These are phyloP conservation scores for Meiosimyza decipiens DNA, from an alignment of 2,888 invertebrate genomes.

Conservation along the genomic window DNA sequence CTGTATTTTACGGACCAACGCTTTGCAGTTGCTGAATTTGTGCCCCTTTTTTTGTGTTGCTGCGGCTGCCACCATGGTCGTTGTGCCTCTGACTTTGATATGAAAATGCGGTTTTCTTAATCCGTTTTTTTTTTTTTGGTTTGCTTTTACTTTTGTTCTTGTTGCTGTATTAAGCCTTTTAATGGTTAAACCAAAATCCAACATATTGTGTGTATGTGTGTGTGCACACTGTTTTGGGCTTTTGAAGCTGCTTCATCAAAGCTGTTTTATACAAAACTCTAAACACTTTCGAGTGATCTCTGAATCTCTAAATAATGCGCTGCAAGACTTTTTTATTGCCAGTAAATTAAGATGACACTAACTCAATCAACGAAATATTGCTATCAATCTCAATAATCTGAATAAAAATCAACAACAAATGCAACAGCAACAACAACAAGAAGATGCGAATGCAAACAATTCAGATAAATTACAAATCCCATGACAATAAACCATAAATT, in stretches of 20 bases:
- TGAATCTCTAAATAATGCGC: too few relatives aligned
- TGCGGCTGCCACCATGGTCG: conserved; percentile 17
- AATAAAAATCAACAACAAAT: background rate
- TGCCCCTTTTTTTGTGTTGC: conserved; percentile 10
- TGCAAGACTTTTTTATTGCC: background rate
- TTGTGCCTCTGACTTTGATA: conserved; percentile 33
- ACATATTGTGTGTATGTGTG: too few relatives aligned
- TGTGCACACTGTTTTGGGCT: too few relatives aligned
- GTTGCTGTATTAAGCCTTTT: background rate
- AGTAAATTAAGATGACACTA: background rate
- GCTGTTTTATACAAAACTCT: too few relatives aligned
- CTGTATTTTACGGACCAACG: conserved; percentile 35
- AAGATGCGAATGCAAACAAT: background rate
- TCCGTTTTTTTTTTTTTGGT: conserved; percentile 20
- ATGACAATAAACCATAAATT: conserved; percentile 3
- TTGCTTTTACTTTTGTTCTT: background rate
- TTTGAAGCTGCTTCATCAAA: too few relatives aligned
- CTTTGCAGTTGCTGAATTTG: background rate
- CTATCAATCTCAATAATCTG: background rate
- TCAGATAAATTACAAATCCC: background rate
- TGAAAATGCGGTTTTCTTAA: conserved; percentile 35
- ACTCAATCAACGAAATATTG: background rate
- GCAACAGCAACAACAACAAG: background rate
- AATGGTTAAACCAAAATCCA: too few relatives aligned
- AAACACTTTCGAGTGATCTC: too few relatives aligned